Conservation (phyloP, 2,113 vertebrate genomes). For the Apteryx mantelli region DNA sequence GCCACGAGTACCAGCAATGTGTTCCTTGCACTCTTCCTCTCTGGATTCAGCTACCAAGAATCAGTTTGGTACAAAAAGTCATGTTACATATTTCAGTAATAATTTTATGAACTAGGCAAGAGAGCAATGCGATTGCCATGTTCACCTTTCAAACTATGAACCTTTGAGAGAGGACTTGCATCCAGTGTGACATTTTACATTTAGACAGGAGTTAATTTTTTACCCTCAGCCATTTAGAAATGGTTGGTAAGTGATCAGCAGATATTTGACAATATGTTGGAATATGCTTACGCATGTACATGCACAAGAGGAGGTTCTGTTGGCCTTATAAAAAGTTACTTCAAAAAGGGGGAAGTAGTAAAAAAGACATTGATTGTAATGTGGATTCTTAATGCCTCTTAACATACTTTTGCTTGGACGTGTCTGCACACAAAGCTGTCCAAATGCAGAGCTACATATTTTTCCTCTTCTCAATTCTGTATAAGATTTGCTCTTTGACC, state of each 20-base stretch:
- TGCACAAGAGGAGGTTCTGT: neutral
- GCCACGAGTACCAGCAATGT: conserved; percentile 50
- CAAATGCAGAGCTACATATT: rapidly evolving
- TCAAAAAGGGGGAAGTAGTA: neutral
- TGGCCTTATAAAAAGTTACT: neutral
- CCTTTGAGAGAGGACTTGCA: neutral
- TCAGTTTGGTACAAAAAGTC: neutral
- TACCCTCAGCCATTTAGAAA: neutral
- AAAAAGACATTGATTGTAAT: neutral
- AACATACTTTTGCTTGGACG: neutral
- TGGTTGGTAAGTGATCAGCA: neutral
- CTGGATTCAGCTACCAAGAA: neutral
- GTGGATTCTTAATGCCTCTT: neutral
- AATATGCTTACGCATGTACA: neutral
- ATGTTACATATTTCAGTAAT: neutral
- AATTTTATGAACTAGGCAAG: neutral
- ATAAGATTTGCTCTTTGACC: neutral
- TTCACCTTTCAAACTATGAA: neutral
- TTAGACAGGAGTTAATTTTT: neutral
- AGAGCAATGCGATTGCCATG: neutral
- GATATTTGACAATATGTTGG: neutral
- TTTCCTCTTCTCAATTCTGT: neutral
- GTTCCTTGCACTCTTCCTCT: neutral
- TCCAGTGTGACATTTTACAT: neutral
- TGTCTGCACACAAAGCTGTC: too few relatives aligned